Evolutionary conservation across 2,797 vertebrate genomes (phyloP), one percentile per base, ranked within the genome.

Genomic region (Phylloscopus collybita): DNA sequence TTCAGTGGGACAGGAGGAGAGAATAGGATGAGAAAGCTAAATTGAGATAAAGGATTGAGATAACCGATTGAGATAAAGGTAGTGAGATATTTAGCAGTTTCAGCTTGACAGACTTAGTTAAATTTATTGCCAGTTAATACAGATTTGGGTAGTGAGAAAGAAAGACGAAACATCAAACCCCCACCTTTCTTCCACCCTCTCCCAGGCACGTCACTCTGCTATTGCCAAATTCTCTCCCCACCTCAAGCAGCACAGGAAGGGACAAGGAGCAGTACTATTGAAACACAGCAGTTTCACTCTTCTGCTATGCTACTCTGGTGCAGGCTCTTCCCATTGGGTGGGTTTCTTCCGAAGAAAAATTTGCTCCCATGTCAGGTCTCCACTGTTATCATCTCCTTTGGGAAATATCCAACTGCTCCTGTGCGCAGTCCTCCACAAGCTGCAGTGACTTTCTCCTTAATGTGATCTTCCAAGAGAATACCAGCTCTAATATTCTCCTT

Each of bases 381-480:
- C 7, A 44, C 0, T 0, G 12, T 2, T 29, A 3, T 20, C 17
- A 21, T 53, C n/a, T 47, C 36, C 8, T 71, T 42, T 2, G 3
- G 44, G 44, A 85, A 81, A 71, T 45, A 57, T 14, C 13, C 30
- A 78, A 0, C 13, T 54, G 13, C 8, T 74, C 9, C 19, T n/a
- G 9, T 17, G 13, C 19, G 15, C 27, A 29, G 11, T n/a, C 3
- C 4, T 61, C 22, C 12, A 54, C 23, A 47, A 9, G 26, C 4
- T 32, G 15, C 23, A 59, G 30, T 32, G 49, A 38, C 13, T 32
- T 6, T 38, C 36, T 88, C 12, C 11, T 69, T 11, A 1, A 1
- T 21, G n/a, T 8, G 5, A 6, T 61, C 17, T 80, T 82, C 38
- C 40, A 64, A 42, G 36, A 7, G 9, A 74, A n/a, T 22, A 44